These are phyloP conservation scores for Oophaga pumilio DNA, from an alignment of 2,113 vertebrate species.

Conservation along the genomic window DNA sequence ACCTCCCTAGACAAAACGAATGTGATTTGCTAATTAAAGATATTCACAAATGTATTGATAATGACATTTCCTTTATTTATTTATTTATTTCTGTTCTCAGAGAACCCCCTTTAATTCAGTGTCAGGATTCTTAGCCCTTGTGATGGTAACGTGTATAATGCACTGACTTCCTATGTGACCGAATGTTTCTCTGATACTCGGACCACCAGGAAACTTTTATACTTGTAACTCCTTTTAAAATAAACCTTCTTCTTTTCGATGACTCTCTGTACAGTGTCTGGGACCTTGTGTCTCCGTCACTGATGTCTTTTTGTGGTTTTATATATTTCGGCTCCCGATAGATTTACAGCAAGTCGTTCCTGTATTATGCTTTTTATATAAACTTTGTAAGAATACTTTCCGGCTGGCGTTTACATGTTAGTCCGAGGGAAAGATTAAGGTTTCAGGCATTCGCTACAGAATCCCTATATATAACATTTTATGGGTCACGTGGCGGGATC, in stretches of 20 bases:
- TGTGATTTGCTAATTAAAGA: too few relatives aligned
- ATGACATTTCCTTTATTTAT: too few relatives aligned
- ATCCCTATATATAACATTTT: too few relatives aligned
- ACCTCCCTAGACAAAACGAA: too few relatives aligned
- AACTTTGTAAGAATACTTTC: background rate
- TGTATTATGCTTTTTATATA: background rate
- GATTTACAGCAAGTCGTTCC: background rate
- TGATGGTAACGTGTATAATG: conserved; percentile 12
- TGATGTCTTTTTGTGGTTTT: background rate
- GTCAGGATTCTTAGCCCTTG: conserved; percentile 3
- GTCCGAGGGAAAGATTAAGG: too few relatives aligned
- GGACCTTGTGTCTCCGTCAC: background rate
- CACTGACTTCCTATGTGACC: conserved; percentile 28
- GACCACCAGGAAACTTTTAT: conserved; percentile 37
- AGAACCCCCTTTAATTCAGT: too few relatives aligned
- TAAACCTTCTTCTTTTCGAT: conserved; percentile 28
- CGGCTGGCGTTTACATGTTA: background rate
- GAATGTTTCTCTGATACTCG: conserved; percentile 21
- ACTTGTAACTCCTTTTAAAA: conserved; percentile 41
- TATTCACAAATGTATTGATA: too few relatives aligned
- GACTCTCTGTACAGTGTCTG: background rate
- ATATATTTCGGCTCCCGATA: background rate
- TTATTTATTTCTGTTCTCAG: too few relatives aligned
- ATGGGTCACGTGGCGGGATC: too few relatives aligned
- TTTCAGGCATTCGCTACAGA: too few relatives aligned